A percentile compares a stretch with the other conserved stretches of the same genome.
Evolutionary conservation across 2,113 vertebrate species (phyloP).

Genomic region (Forbesichthys agassizii): DNA sequence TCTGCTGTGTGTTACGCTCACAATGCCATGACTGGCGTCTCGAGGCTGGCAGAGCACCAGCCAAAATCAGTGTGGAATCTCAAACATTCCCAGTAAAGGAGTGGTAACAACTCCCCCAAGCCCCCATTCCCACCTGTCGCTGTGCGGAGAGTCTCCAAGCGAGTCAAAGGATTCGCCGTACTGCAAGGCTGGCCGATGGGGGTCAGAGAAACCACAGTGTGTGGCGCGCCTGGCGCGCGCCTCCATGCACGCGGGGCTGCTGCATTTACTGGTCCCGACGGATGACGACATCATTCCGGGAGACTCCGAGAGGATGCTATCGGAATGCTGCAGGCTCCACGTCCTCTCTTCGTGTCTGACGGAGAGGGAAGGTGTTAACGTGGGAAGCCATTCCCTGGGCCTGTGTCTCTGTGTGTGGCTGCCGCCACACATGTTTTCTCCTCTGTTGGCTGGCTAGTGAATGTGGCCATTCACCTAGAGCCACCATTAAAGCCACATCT

Average conservation of each 20-base stretch:
- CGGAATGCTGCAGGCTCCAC: slow-evolving; percentile 93
- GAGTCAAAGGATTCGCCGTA: slow-evolving; percentile 94
- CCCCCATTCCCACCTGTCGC: slow-evolving; percentile 86
- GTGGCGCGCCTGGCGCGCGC: slow-evolving; percentile 87
- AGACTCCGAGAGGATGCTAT: slow-evolving; percentile 93
- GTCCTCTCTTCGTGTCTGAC: slow-evolving; percentile 93
- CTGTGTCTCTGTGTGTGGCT: background rate
- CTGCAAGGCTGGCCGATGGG: slow-evolving; percentile 77
- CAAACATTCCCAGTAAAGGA: background rate
- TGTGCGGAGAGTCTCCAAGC: slow-evolving; percentile 93
- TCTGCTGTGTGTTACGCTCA: slow-evolving; percentile 56
- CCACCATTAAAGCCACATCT: too few species aligned
- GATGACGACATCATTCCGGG: slow-evolving; percentile 95
- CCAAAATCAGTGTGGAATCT: slow-evolving; percentile 15
- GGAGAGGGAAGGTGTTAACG: slow-evolving; percentile 44
- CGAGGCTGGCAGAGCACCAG: slow-evolving; percentile 52
- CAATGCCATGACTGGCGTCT: slow-evolving; percentile 46
- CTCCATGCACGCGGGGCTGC: slow-evolving; percentile 93
- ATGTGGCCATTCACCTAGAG: too few species aligned
- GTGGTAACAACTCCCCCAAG: slow-evolving; percentile 5
- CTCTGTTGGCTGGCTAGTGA: too few species aligned
- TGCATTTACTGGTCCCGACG: slow-evolving; percentile 97
- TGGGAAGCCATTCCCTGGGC: background rate
- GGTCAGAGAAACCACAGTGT: slow-evolving; percentile 84
- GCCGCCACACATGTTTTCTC: too few species aligned